A percentile compares a stretch with the other conserved stretches of the same genome.
Conservation (phyloP, 2,797 vertebrate species). For the Lacerta bilineata region DNA sequence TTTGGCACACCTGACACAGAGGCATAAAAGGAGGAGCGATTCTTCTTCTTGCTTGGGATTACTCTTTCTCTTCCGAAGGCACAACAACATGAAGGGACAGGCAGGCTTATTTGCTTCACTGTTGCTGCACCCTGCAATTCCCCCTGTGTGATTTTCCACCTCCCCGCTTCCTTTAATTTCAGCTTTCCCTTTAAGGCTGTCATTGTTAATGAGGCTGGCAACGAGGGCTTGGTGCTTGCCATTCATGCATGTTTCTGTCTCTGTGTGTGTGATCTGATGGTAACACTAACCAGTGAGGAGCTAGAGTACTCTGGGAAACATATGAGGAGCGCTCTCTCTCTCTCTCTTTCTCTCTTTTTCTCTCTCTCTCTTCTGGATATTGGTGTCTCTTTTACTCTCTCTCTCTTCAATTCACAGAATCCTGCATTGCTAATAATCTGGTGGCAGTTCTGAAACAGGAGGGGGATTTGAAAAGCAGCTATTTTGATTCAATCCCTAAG, state of each 20-base stretch:
- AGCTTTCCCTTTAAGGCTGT: slow-evolving; percentile 4
- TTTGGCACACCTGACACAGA: slow-evolving; percentile 50
- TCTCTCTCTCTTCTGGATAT: slow-evolving; percentile 35
- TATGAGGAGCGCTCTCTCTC: slow-evolving; percentile 53
- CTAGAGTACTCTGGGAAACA: slow-evolving; percentile 35
- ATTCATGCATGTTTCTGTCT: slow-evolving; percentile 33
- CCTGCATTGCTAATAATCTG: slow-evolving; percentile 67
- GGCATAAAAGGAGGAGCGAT: slow-evolving; percentile 55
- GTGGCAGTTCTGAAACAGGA: slow-evolving; percentile 40
- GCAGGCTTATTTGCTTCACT: slow-evolving; percentile 28
- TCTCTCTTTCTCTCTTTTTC: background rate
- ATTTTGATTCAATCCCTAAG: background rate
- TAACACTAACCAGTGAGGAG: slow-evolving; percentile 65
- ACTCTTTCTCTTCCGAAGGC: slow-evolving; percentile 60
- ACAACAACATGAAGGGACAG: slow-evolving; percentile 53
- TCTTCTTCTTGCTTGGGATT: slow-evolving; percentile 77
- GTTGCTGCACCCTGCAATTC: slow-evolving; percentile 28
- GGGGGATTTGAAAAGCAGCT: slow-evolving; percentile 37
- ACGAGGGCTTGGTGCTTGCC: slow-evolving; percentile 59
- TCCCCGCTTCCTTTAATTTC: slow-evolving; percentile 40
- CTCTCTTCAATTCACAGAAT: slow-evolving; percentile 70
- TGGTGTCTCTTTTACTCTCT: slow-evolving; percentile 38
- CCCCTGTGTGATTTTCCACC: slow-evolving; percentile 51
- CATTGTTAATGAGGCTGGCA: slow-evolving; percentile 27
- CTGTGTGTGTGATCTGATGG: slow-evolving; percentile 53